Evolutionary conservation across 2,888 invertebrate genomes (phyloP), one percentile per base, ranked within the genome.

Genomic region (Mimumesa dahlbomi): DNA sequence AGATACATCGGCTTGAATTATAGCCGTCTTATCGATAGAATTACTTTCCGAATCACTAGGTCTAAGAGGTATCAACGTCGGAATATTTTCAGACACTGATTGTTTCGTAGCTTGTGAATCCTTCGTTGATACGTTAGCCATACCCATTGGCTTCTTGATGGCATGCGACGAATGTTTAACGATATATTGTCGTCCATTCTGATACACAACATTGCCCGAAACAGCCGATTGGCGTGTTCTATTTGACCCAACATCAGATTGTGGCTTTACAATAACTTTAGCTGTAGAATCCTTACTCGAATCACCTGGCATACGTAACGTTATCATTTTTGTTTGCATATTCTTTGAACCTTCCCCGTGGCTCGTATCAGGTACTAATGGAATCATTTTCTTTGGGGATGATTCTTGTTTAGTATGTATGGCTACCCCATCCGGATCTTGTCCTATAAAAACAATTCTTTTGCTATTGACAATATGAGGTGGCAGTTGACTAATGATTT

Each of bases 401-500:
- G 34, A 25, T 21, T 72, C 74, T 31, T 49, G 38, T 6, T 48
- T 68, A 2, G 29, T 61, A 40, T 18, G 22, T 0, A 16, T 21
- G 16, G 43, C 7, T 18, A 69, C 19, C 2, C 69, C 54, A 11
- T 81, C 67, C 0, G 79, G 34, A 45, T 82, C 72, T 14, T 83
- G 79, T 5, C 74, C 80, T 2, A 86, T 68, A 34, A 86, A 77
- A 18, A 86, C 64, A 6, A 87, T 77, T 57, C 84, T 84, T 22
- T 85, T 84, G 9, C 77, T 79, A 13, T 70, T 77, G 5, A 77
- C 67, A 0, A 82, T 68, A 7, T 82, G 78, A 18, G 81, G 71
- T 2, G 87, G 79, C 38, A 86, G n/a, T 43, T 84, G 81, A 43
- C 73, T 77, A 19, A 87, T 83, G 40, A 87, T 75, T 3, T 82